Conservation (phyloP, 1,140 invertebrate genomes). For the Pseudomyrmex dendroicus region DNA sequence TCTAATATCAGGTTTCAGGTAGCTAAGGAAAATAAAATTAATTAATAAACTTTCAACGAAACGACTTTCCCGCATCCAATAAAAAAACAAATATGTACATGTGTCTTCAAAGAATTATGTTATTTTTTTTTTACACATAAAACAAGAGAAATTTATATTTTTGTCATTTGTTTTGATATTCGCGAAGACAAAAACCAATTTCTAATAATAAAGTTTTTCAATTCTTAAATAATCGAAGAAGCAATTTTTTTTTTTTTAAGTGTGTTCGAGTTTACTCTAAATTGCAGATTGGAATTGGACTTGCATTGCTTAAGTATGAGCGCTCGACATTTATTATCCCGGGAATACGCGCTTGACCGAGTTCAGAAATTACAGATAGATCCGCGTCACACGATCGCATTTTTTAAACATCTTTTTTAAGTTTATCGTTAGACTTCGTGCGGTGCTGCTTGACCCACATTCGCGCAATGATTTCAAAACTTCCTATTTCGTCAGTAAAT, state of each 20-base stretch:
- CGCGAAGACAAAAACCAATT: not conserved
- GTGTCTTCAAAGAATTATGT: not conserved
- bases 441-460: not conserved
- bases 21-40: slow-evolving; percentile 9
- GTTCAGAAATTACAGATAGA: not conserved
- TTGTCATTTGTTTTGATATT: not conserved
- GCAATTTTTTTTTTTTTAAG: not conserved
- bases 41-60: slow-evolving; percentile 19
- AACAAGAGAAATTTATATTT: not conserved
- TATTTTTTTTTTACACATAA: not conserved
- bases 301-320: not conserved
- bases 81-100: not conserved
- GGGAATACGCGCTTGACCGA: not conserved
- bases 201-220: not conserved
- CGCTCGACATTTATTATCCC: not conserved
- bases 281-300: not conserved
- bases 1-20: slow-evolving; percentile 2
- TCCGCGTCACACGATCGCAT: not conserved
- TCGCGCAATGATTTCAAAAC: slow-evolving; percentile 11
- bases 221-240: not conserved
- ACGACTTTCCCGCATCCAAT: not conserved
- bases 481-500: not conserved
- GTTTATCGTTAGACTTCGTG: not conserved
- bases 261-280: not conserved
- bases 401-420: slow-evolving; percentile 5